Evolutionary conservation across 2,888 invertebrate genomes (phyloP).

Genomic region (Lumbricus terrestris): DNA sequence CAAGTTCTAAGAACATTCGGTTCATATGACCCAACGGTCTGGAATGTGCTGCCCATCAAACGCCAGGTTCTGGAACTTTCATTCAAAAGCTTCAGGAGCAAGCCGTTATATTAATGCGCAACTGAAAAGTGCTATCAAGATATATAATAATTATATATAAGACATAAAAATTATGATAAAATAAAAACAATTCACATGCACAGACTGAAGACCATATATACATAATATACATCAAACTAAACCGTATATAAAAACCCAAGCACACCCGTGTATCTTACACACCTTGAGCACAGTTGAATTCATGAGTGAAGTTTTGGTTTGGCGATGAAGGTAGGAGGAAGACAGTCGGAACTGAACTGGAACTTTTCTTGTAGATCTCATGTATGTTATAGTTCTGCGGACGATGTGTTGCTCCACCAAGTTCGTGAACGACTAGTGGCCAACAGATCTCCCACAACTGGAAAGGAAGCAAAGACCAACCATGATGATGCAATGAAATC

Average conservation of each 20-base stretch:
- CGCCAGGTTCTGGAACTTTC: too few species aligned
- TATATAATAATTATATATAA: too few species aligned
- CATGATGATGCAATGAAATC: neutral
- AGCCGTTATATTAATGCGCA: too few species aligned
- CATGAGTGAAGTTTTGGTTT: neutral
- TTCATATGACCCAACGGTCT: too few species aligned
- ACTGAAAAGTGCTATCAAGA: too few species aligned
- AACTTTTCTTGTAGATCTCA: conserved; percentile 46
- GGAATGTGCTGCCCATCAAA: too few species aligned
- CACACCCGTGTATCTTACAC: neutral
- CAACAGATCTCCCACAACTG: conserved; percentile 51
- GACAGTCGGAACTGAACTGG: conserved; percentile 48
- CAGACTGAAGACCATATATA: neutral
- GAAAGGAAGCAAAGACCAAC: neutral
- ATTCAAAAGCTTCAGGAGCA: too few species aligned
- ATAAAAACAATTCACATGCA: too few species aligned
- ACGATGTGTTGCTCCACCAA: conserved; percentile 48
- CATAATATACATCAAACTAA: too few species aligned
- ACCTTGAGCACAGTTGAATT: conserved; percentile 16
- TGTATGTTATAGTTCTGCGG: conserved; percentile 49
- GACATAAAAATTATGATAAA: too few species aligned
- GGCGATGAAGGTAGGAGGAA: conserved; percentile 46
- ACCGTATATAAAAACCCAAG: neutral
- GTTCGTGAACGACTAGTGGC: conserved; percentile 50
- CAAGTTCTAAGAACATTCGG: too few species aligned